Conservation (phyloP, 2,888 invertebrate species). For the Drosophila emarginata region DNA sequence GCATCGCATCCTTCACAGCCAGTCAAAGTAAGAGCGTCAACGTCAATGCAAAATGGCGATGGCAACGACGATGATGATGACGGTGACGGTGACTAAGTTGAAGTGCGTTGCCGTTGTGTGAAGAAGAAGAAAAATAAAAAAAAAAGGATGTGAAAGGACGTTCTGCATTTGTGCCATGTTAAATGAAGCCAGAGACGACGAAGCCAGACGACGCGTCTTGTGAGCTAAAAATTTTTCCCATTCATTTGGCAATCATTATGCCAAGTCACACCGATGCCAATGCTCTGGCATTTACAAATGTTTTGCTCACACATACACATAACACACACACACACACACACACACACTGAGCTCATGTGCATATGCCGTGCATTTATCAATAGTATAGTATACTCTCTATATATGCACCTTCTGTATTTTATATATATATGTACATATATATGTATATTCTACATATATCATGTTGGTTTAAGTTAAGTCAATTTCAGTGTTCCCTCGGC, state of each 20-base stretch:
- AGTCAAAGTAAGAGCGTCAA: constrained; percentile 30
- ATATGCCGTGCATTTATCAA: constrained; percentile 58
- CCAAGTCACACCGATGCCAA: constrained; percentile 30
- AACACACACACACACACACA: constrained; percentile 47
- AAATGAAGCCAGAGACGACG: constrained; percentile 43
- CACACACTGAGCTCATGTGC: constrained; percentile 11
- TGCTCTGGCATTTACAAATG: constrained; percentile 63
- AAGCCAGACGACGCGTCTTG: constrained; percentile 22
- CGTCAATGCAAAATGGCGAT: constrained; percentile 49
- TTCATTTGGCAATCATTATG: constrained; percentile 64
- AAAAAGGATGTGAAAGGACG: constrained; percentile 12
- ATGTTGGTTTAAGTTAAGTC: constrained; percentile 65
- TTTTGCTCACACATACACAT: constrained; percentile 48
- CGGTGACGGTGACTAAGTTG: constrained; percentile 28
- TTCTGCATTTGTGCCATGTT: constrained; percentile 46
- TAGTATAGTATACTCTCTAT: constrained; percentile 15
- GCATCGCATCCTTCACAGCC: background rate
- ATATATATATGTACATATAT: constrained; percentile 10
- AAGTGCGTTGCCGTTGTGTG: constrained; percentile 8
- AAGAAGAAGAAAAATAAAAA: background rate
- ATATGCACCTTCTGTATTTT: constrained; percentile 18
- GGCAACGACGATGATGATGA: constrained; percentile 42
- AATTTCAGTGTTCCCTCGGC: constrained; percentile 37
- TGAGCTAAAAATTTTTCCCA: constrained; percentile 51
- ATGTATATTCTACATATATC: constrained; percentile 54